Conservation (phyloP, 2,888 invertebrate genomes). For the Heteromurus nitidus region DNA sequence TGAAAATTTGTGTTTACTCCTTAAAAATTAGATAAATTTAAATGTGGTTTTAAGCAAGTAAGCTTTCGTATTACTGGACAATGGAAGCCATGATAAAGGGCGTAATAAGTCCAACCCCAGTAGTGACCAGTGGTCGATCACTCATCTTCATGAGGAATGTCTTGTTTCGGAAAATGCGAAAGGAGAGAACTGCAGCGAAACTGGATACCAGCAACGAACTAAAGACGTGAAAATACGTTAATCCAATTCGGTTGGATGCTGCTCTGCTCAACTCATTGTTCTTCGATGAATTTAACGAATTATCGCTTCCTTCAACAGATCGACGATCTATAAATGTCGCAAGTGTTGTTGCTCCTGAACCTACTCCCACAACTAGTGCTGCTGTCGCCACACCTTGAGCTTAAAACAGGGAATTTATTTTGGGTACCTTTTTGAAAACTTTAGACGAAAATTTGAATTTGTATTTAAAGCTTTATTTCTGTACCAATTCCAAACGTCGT, state of each 20-base stretch:
- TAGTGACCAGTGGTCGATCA: conserved; percentile 23
- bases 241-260: neutral
- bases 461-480: neutral
- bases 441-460: neutral
- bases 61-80: conserved; percentile 25
- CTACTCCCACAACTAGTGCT: conserved; percentile 31
- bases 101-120: conserved; percentile 50
- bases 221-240: conserved; percentile 45
- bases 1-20: neutral
- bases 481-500: conserved; percentile 38
- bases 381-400: conserved; percentile 46
- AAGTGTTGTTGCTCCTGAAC: conserved; percentile 22
- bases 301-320: too few relatives aligned
- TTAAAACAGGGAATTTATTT: neutral
- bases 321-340: neutral
- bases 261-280: too few relatives aligned
- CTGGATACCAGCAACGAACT: conserved; percentile 17
- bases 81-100: conserved; percentile 50
- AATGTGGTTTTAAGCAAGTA: neutral
- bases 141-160: conserved; percentile 22
- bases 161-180: conserved; percentile 51
- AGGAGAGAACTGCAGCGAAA: conserved; percentile 23
- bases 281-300: too few relatives aligned
- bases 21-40: neutral
- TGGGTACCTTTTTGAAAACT: neutral